phyloP scores from a whole-genome alignment of 1,140 invertebrate species.

The Trachymyrmex septentrionalis region DNA sequence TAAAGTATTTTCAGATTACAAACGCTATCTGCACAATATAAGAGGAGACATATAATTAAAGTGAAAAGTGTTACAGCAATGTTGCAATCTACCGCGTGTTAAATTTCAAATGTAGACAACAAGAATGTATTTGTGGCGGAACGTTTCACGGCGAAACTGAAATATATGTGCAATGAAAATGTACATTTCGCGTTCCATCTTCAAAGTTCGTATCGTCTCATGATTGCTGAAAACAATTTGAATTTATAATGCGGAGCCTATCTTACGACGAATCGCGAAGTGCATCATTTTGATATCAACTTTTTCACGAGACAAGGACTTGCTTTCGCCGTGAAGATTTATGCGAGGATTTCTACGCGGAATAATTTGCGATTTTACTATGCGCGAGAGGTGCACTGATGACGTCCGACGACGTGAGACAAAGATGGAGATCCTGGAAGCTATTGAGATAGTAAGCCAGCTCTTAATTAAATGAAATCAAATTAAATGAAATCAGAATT shows the following conservation, averaged over 20 bases:
- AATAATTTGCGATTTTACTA: constrained; percentile 49
- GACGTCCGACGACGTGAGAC: background rate
- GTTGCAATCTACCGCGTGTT: constrained; percentile 24
- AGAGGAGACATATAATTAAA: background rate
- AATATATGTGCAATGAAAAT: constrained; percentile 47
- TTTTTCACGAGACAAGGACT: constrained; percentile 19
- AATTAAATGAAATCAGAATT: constrained; percentile 38
- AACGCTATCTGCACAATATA: background rate
- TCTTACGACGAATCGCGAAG: constrained; percentile 10
- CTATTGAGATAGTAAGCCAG: background rate
- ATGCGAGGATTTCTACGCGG: constrained; percentile 8
- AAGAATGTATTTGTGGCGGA: constrained; percentile 31
- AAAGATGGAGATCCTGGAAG: background rate
- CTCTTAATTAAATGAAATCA: constrained; percentile 35
- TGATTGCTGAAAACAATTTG: constrained; percentile 55
- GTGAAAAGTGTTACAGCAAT: constrained; percentile 1
- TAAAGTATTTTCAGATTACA: background rate
- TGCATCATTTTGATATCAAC: constrained; percentile 31
- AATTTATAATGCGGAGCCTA: constrained; percentile 44
- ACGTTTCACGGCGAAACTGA: constrained; percentile 20
- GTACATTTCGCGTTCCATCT: constrained; percentile 4
- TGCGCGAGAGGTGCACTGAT: background rate
- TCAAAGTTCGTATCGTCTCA: constrained; percentile 32
- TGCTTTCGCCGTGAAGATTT: constrained; percentile 17
- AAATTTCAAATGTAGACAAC: constrained; percentile 41